Evolutionary conservation across 2,113 vertebrate genomes (phyloP), one percentile per base, ranked within the genome.

Genomic region (Paralichthys olivaceus): DNA sequence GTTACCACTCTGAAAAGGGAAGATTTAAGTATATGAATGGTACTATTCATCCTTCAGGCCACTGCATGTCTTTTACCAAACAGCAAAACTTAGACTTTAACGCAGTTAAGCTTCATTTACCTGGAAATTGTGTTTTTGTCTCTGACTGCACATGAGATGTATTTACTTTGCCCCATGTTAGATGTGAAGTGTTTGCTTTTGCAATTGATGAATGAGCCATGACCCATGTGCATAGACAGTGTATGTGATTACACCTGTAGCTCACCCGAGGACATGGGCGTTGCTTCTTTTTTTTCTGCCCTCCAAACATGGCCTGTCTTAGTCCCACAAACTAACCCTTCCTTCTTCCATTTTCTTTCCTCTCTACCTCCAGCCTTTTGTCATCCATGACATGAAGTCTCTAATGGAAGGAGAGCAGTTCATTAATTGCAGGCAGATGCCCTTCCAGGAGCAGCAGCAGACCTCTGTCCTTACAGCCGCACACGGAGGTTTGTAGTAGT

Each of bases 381-480:
- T 99, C 77, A 98, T 99, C 90, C 97, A 99, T 26, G 98, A 99
- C 89, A 97, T 99, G 96, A 97, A 98, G 92, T 98, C 98, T 83
- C 84, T 99, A 57, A 95, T 95, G 93, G 97, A 98, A 89, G 98
- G 97, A 29, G 96, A 99, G 83, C 97, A 98, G 80, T 96, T 98
- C 67, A 97, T 99, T 87, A 97, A 96, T 80, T 96, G 94, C 85
- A 95, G 93, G 65, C 96, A 97, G 32, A 93, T 95, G 1, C 96
- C 96, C 58, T 76, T 93, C 17, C 83, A 23, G 17, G 89, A 92
- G 53, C 80, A 58, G 56, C 95, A 95, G 81, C 88, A 84, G 40
- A 34, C 57, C n/a, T 59, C 77, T 1, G 5, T n/a, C 14, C 19
- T 69, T 13, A 34, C 84, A 55, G 28, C 37, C 80, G 72, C 92